Percentiles rank a stretch among this genome's conserved stretches.
Conservation (phyloP, 2,113 vertebrate species). For the Pandion haliaetus region DNA sequence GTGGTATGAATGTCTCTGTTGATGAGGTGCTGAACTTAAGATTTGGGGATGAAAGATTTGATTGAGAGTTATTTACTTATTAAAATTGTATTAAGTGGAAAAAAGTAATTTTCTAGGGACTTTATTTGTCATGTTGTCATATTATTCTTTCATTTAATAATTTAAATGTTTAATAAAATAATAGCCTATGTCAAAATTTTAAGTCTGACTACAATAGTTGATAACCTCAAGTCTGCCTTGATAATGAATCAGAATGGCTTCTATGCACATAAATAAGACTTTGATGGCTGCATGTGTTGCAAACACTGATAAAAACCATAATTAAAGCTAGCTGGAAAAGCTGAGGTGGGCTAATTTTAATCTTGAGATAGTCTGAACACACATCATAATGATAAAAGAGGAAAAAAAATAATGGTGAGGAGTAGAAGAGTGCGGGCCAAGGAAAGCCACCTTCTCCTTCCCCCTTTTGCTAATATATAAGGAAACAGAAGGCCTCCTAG, state of each 20-base stretch:
- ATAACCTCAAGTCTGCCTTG: neutral
- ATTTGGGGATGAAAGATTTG: neutral
- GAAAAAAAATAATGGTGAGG: neutral
- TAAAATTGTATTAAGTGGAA: neutral
- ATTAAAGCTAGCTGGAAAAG: neutral
- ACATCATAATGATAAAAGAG: neutral
- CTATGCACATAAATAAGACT: constrained; percentile 20
- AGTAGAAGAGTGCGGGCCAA: neutral
- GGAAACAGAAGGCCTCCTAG: neutral
- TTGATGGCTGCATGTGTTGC: neutral
- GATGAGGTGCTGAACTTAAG: neutral
- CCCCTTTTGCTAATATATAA: neutral
- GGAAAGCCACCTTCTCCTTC: neutral
- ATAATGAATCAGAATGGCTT: constrained; percentile 6
- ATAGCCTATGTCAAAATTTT: neutral
- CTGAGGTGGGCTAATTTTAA: neutral
- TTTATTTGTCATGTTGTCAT: neutral
- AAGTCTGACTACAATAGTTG: neutral
- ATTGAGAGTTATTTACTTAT: neutral
- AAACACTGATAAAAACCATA: constrained; percentile 11
- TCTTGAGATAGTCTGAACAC: neutral
- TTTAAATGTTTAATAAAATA: neutral
- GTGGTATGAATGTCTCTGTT: neutral
- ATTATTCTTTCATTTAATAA: neutral
- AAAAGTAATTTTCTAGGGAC: neutral